Evolutionary conservation across 2,797 vertebrate species (phyloP).

Genomic region (Lutra lutra): DNA sequence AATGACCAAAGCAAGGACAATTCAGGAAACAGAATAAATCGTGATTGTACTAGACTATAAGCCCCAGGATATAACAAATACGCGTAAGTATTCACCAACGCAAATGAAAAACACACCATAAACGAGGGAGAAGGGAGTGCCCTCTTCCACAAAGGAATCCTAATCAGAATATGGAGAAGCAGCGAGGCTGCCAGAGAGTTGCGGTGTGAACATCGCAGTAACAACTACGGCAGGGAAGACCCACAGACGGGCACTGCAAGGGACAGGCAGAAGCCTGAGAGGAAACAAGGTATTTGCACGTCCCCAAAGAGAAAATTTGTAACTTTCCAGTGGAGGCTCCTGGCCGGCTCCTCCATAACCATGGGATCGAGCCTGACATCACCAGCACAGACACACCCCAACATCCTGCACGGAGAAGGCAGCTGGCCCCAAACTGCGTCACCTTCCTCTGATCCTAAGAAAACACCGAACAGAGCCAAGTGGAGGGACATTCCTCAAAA

Average conservation of each 20-base stretch:
- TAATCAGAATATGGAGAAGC: not conserved
- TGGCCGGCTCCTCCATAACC: accelerated
- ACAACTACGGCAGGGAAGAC: accelerated
- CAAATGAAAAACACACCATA: not conserved
- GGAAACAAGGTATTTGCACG: not conserved
- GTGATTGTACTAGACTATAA: not conserved
- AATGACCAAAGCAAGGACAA: not conserved
- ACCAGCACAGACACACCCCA: accelerated
- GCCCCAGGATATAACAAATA: not conserved
- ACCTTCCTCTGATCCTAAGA: too few relatives aligned
- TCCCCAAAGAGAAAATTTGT: not conserved
- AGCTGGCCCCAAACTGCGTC: not conserved
- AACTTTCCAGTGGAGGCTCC: not conserved
- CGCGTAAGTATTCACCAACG: accelerated
- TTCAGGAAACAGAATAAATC: not conserved
- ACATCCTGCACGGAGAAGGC: not conserved
- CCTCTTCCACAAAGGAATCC: not conserved
- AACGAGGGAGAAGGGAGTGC: not conserved
- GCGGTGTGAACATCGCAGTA: accelerated
- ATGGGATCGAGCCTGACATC: too few relatives aligned
- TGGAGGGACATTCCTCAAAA: not conserved
- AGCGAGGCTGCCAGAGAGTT: accelerated
- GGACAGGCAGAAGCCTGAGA: not conserved
- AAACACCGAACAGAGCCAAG: not conserved
- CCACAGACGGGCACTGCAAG: accelerated